Evolutionary conservation across 2,113 vertebrate species (phyloP).

Genomic region (Hiodon alosoides): DNA sequence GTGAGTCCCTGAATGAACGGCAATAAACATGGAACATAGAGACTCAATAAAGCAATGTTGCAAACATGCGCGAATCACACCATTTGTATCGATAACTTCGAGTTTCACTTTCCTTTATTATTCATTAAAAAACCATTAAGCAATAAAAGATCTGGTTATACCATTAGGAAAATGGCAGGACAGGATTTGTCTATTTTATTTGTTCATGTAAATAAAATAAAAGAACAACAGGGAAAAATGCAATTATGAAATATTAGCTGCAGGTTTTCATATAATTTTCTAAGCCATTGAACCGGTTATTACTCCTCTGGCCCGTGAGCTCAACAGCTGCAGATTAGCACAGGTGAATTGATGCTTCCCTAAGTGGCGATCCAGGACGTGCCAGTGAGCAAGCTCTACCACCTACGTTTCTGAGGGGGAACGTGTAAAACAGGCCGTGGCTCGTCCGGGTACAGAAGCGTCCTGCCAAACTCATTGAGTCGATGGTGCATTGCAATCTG

Average conservation of each 20-base stretch:
- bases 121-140: background rate
- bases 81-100: background rate
- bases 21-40: background rate
- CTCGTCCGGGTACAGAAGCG: background rate
- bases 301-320: conserved; percentile 44
- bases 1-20: background rate
- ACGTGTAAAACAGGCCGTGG: background rate
- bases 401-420: background rate
- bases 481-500: background rate
- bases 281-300: conserved; percentile 59
- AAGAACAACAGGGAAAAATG: conserved; percentile 36
- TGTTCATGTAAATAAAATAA: background rate
- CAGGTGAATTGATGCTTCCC: conserved; percentile 21
- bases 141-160: background rate
- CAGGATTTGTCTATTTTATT: background rate
- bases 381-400: background rate
- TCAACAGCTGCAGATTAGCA: conserved; percentile 42
- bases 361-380: conserved; percentile 40
- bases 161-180: background rate
- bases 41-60: background rate
- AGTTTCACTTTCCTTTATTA: conserved; percentile 15
- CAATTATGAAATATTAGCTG: conserved; percentile 56
- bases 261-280: conserved; percentile 68
- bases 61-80: background rate
- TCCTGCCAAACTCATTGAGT: background rate